Base-by-base conservation (phyloP, 2,797 vertebrate species). In the Sebastes flavidus region DNA sequence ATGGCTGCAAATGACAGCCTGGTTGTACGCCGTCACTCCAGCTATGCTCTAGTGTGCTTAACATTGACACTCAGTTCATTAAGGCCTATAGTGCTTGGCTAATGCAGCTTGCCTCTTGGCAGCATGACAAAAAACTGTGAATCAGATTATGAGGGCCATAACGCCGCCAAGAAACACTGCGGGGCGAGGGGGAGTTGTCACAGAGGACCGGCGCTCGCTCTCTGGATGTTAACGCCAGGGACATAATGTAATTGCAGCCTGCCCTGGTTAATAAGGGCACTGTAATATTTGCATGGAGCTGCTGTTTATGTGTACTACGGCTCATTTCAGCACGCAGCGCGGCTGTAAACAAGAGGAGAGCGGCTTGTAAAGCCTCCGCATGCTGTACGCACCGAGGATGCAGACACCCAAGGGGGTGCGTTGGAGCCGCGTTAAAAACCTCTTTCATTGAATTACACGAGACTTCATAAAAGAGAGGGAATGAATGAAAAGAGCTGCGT, bases 141-240 rank as follows among this genome's bases (percentile, higher is more conserved):
- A 94, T 94, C 92, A 94, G 94, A 95, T 95, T 94, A 95, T 85
- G 90, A 91, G 88, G 82, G 82, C 90, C 83, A 73, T 82, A 82
- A 84, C 72, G 71, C 79, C 29, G 92, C 93, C 93, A 93, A 93
- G 89, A 93, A 93, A 89, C 85, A 81, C 71, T 38, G 82, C 30
- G 78, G 89, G 83, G 87, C 55, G 75, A 6, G 25, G 83, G 65
- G 77, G 84, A 92, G 89, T 86, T 84, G 88, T 91, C 89, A 90
- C 88, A 59, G 66, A 78, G 83, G 77, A 61, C 78, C 29, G 27
- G 46, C 76, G 67, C 88, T 70, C 22, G 82, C 87, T 84, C 81
- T 75, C 70, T 65, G 75, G 77, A 78, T 77, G 88, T 84, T 88
- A 90, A 90, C 75, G 71, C 81, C 84, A 13, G 65, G 58, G 80